phyloP scores from a whole-genome alignment of 1,140 invertebrate genomes.

The Pseudomyrmex cubaensis region DNA sequence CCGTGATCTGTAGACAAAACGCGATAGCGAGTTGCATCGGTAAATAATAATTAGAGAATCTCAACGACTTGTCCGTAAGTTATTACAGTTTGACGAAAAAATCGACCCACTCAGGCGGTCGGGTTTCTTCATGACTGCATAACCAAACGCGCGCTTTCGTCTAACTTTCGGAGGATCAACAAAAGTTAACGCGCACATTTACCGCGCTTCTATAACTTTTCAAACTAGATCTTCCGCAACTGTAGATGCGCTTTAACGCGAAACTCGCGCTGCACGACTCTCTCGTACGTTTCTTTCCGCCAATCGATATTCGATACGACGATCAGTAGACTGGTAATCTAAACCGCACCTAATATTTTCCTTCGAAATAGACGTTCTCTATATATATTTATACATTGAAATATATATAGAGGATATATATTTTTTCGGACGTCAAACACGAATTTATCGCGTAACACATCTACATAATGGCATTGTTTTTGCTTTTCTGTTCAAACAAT shows the following conservation, averaged over 20 bases:
- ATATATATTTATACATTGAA: neutral
- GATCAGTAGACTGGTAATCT: constrained; percentile 1
- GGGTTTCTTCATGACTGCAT: constrained; percentile 4
- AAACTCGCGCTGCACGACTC: constrained; percentile 14
- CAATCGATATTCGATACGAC: constrained; percentile 44
- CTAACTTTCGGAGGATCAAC: constrained; percentile 55
- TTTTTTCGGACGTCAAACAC: neutral
- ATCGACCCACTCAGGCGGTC: neutral
- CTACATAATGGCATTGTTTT: neutral
- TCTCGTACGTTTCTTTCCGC: neutral
- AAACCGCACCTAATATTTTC: constrained; percentile 41
- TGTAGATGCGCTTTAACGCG: constrained; percentile 10
- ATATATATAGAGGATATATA: neutral
- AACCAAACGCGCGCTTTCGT: constrained; percentile 19
- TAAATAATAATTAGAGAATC: constrained; percentile 28
- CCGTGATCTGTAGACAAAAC: neutral
- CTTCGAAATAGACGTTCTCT: constrained; percentile 22
- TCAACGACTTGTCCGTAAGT: constrained; percentile 53
- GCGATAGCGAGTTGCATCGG: neutral
- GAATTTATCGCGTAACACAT: neutral
- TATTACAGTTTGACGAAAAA: constrained; percentile 60
- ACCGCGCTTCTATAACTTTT: constrained; percentile 32
- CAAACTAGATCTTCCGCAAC: constrained; percentile 31
- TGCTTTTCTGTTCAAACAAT: neutral
- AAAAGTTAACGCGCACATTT: constrained; percentile 60